Evolutionary conservation across 35 echinoderm and acorn worm genomes (phyloP).

Genomic region (Ophioderma brevispina): DNA sequence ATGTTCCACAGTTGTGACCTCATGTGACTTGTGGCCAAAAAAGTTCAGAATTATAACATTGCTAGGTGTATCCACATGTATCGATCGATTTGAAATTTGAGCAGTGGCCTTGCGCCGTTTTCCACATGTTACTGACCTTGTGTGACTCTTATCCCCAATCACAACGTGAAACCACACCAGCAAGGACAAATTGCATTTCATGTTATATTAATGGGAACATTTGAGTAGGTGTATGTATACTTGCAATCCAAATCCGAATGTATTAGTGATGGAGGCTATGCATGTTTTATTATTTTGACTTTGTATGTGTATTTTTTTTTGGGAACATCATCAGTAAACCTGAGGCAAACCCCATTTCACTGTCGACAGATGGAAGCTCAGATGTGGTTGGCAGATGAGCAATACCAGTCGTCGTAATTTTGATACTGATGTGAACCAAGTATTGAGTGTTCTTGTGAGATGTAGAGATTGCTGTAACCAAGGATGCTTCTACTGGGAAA

Average conservation of each 20-base stretch:
- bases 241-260: conserved; percentile 26
- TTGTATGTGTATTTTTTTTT: conserved; percentile 27
- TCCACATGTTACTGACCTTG: no score
- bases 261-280: conserved; percentile 28
- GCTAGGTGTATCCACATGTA: no score
- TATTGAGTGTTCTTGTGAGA: conserved; percentile 37
- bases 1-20: no score
- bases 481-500: conserved; percentile 49
- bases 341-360: conserved; percentile 32
- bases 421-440: conserved; percentile 28
- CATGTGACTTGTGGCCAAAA: no score
- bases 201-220: no score
- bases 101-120: no score
- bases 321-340: conserved; percentile 41
- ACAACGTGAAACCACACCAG: conserved; percentile 16
- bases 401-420: conserved; percentile 50
- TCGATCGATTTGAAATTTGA: no score
- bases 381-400: conserved; percentile 47
- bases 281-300: not conserved
- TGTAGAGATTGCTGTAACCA: conserved; percentile 27
- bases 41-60: no score
- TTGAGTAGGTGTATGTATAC: no score
- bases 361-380: conserved; percentile 68
- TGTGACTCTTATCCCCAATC: no score
- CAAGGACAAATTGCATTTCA: conserved; percentile 11